Evolutionary conservation across 2,888 invertebrate genomes (phyloP), one percentile per base, ranked within the genome.

Genomic region (Lasiommata megera): DNA sequence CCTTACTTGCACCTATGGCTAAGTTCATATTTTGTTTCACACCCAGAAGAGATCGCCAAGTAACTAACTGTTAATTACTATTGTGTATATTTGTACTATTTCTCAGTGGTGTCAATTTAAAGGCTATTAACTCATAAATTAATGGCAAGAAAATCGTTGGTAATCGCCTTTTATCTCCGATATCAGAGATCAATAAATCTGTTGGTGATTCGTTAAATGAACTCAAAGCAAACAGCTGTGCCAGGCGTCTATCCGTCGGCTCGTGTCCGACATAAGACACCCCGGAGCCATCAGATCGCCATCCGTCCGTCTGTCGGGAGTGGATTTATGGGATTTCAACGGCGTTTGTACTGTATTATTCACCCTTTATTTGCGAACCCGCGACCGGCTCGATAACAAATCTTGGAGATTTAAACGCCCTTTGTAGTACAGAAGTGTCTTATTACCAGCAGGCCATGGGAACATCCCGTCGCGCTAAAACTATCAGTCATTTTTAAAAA

Each of bases 261-360:
- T 12, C 34, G 12, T 37, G 47, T 18, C 48, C 14, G 54, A 44
- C 36, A 58, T 29, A 56, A 58, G 58, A 54, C 44, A 58, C 41
- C 48, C 58, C 11, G 40, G n/a, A 31, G 44, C 71, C 71, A 76
- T 78, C 79, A 73, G 71, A 74, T 71, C 72, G 67, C 70, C 69
- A 77, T 78, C 74, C 70, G 72, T 76, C 72, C 69, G 70, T 69
- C 73, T 69, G 76, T 53, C 57, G 36, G 71, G 67, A 82, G 73
- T 83, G 85, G 85, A 80, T 84, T 82, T 83, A 70, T 71, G 66
- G 73, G 81, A 74, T 78, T 72, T 70, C 63, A 64, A 59, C 67
- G 71, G 73, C 73, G 78, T 80, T 79, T 77, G 78, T 77, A 74
- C 68, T 58, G 77, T 77, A 80, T 83, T 87, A 86, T 86, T 85